Evolutionary conservation across 2,797 vertebrate genomes (phyloP), one percentile per base, ranked within the genome.

Genomic region (Crocidura indochinensis): DNA sequence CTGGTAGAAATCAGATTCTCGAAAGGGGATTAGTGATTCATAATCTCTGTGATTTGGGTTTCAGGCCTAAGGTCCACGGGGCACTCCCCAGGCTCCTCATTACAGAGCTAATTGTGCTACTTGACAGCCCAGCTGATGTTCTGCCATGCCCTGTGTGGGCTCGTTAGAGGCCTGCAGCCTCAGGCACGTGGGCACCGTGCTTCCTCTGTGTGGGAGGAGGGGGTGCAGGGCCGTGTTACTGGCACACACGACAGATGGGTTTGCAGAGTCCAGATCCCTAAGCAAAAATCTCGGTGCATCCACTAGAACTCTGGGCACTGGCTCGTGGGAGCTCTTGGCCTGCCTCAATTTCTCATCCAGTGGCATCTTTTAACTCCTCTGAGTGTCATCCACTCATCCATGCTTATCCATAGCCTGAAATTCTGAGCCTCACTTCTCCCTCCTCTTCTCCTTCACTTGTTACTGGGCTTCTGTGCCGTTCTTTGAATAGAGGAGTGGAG

Each of bases 11-110:
- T 38, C 49, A 94, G 94, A 91, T 74, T 44, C 91, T 95, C 91
- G 86, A 94, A 85, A 94, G 19, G 84, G 74, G 87, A 93, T 94
- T 20, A 89, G 31, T 51, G 93, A 95, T 95, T 95, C 93, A 49
- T 29, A 92, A 65, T 56, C 1, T 0, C 60, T 46, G 67, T 87
- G 92, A 71, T 91, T 79, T 94, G 89, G 67, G 83, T 60, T 9
- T 79, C 44, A 0, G 24, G 67, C n/a, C 67, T 79, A 29, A 44
- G 60, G 78, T 17, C 76, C 0, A 0, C 56, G 47, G 79, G 91
- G 84, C 73, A 0, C 3, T 88, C 93, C 89, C 82, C 78, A 8
- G 83, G 84, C 76, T 93, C 90, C 95, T 96, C 56, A 90, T 96
- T 95, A 95, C 65, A 89, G 44, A 68, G 71, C 68, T 92, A 82